Evolutionary conservation across 1,140 invertebrate genomes (phyloP).

Genomic region (Himalopsyche phryganea): DNA sequence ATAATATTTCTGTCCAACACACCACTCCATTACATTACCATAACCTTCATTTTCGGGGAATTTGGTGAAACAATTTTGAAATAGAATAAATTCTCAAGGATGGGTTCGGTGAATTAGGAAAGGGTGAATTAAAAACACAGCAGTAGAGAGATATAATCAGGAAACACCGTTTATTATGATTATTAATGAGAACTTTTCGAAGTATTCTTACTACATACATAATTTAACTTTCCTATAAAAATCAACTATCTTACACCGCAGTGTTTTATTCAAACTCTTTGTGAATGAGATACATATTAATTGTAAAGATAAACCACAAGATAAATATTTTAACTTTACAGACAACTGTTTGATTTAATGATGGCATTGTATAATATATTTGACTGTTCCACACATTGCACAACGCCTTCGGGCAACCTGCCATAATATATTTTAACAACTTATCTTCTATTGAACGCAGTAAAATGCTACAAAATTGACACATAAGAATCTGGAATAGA

Average conservation of each 20-base stretch:
- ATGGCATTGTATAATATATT: slow-evolving; percentile 4
- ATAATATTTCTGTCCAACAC: no score
- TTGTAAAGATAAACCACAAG: background rate
- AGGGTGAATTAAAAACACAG: slow-evolving; percentile 26
- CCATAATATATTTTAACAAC: slow-evolving; percentile 25
- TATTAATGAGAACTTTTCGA: slow-evolving; percentile 57
- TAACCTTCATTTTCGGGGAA: no score
- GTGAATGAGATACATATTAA: slow-evolving; percentile 1
- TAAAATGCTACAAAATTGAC: slow-evolving; percentile 53
- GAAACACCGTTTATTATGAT: slow-evolving; percentile 56
- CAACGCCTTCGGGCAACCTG: slow-evolving; percentile 9
- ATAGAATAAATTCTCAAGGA: no score
- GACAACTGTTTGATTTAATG: slow-evolving; percentile 9
- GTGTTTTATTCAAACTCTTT: slow-evolving; percentile 15
- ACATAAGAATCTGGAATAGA: slow-evolving; percentile 58
- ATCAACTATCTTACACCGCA: slow-evolving; percentile 32
- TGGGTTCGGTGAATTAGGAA: background rate
- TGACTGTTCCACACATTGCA: background rate
- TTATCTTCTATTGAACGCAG: slow-evolving; percentile 33
- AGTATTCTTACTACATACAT: slow-evolving; percentile 54
- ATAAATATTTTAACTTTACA: slow-evolving; percentile 14
- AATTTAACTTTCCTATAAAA: slow-evolving; percentile 38
- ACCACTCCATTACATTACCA: no score
- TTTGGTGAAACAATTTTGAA: no score
- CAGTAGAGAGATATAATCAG: slow-evolving; percentile 40